Percentiles rank a stretch among this genome's conserved stretches.
Evolutionary conservation across 1,140 invertebrate species (phyloP).

Genomic region (Atopsyche davidsoni): DNA sequence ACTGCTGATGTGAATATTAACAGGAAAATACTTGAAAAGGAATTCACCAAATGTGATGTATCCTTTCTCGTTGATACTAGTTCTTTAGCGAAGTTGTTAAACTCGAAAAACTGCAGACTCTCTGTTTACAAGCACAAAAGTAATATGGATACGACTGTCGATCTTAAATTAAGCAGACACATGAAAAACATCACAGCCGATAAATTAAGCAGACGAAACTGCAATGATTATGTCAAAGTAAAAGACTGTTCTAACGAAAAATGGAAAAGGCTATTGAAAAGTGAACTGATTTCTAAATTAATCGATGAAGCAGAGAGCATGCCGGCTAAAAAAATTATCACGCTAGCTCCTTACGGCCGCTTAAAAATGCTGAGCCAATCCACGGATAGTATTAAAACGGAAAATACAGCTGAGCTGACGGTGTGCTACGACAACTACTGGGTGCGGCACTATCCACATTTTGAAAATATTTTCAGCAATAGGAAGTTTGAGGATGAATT

Average conservation of each 20-base stretch:
- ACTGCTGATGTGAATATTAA: constrained; percentile 14
- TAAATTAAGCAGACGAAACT: too few relatives aligned
- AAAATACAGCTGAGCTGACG: constrained; percentile 23
- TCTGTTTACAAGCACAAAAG: background rate
- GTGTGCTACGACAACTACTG: constrained; percentile 38
- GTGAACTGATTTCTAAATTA: too few relatives aligned
- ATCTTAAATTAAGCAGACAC: too few relatives aligned
- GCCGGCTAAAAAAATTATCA: too few relatives aligned
- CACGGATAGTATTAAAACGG: background rate
- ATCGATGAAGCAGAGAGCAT: too few relatives aligned
- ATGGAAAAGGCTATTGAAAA: too few relatives aligned
- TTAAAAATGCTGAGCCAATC: too few relatives aligned
- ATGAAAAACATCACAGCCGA: too few relatives aligned
- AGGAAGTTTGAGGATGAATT: constrained; percentile 34
- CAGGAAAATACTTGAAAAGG: constrained; percentile 22
- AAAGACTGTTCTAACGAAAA: background rate
- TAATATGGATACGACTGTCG: background rate
- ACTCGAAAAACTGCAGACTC: background rate
- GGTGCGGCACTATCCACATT: constrained; percentile 31
- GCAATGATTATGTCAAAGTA: background rate
- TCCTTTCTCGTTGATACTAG: constrained; percentile 8
- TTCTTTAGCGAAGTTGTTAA: background rate
- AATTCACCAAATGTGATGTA: constrained; percentile 23
- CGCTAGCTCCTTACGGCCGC: too few relatives aligned
- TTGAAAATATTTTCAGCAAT: constrained; percentile 12